Conservation (phyloP, 2,797 vertebrate species). For the Anomalospiza imberbis region DNA sequence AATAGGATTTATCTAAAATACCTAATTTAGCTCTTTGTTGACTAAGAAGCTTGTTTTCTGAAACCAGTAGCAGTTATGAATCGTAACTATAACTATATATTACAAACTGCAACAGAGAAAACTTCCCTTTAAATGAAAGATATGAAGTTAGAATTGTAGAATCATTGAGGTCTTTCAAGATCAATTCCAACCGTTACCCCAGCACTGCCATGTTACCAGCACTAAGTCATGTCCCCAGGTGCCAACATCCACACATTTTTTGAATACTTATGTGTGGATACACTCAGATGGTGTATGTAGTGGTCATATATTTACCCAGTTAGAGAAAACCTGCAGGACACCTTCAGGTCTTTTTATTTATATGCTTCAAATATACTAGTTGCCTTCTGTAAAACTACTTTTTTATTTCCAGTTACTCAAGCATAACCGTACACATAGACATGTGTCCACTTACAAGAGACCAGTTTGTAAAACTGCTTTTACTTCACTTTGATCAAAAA, state of each 20-base stretch:
- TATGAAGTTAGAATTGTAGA: background rate
- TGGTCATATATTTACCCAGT: background rate
- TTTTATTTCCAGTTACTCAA: background rate
- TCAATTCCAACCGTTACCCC: background rate
- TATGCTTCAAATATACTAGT: background rate
- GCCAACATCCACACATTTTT: background rate
- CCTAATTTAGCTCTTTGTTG: background rate
- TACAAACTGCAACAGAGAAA: background rate
- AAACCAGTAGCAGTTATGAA: background rate
- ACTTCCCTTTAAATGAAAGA: background rate
- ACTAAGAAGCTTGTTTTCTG: background rate
- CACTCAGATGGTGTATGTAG: fast-evolving
- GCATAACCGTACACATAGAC: background rate
- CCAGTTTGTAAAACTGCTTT: background rate
- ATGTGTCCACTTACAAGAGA: background rate
- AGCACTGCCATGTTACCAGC: background rate
- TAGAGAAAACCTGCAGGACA: background rate
- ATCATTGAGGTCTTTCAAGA: background rate
- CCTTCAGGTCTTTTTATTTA: background rate
- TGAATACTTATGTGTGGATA: background rate
- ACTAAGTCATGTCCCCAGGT: background rate
- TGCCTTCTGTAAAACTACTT: background rate
- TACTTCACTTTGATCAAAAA: background rate
- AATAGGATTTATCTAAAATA: background rate
- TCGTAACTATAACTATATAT: background rate